Evolutionary conservation across 1,140 invertebrate genomes (phyloP).

Genomic region (Drosophila rhopaloa): DNA sequence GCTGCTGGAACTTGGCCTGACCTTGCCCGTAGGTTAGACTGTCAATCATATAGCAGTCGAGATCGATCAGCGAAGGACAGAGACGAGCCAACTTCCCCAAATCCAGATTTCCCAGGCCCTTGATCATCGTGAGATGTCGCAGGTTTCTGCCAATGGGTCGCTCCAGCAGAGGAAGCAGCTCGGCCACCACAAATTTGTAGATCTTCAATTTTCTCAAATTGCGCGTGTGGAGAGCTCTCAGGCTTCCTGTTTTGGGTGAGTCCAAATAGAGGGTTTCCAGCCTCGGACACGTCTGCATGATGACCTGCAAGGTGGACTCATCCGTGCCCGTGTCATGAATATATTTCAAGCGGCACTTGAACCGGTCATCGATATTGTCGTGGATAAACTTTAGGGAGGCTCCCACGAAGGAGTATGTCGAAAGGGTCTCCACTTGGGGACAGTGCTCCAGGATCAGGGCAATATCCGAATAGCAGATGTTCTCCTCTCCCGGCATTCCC

Average conservation of each 20-base stretch:
- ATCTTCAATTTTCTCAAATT: constrained; percentile 86
- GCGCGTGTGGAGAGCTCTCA: constrained; percentile 85
- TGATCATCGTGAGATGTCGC: constrained; percentile 87
- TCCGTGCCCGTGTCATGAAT: constrained; percentile 87
- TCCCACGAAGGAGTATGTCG: constrained; percentile 88
- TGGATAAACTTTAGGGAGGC: constrained; percentile 86
- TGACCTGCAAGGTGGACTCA: constrained; percentile 86
- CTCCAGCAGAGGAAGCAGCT: constrained; percentile 86
- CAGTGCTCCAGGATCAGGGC: constrained; percentile 87
- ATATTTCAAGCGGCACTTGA: constrained; percentile 87
- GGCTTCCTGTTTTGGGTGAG: constrained; percentile 86
- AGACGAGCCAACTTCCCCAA: constrained; percentile 86
- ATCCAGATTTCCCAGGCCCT: constrained; percentile 86
- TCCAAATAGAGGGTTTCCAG: constrained; percentile 88
- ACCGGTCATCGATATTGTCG: constrained; percentile 85
- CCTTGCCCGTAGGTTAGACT: constrained; percentile 86
- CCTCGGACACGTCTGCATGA: constrained; percentile 86
- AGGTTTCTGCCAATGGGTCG: constrained; percentile 86
- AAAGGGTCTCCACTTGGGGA: constrained; percentile 87
- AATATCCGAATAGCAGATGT: constrained; percentile 87
- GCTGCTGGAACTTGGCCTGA: constrained; percentile 86
- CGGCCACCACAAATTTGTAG: constrained; percentile 87
- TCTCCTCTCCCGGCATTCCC: constrained; percentile 88
- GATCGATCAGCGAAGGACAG: constrained; percentile 86
- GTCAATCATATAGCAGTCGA: constrained; percentile 88